phyloP scores from a whole-genome alignment of 1,140 invertebrate species.

The Hesperophylax magnus region DNA sequence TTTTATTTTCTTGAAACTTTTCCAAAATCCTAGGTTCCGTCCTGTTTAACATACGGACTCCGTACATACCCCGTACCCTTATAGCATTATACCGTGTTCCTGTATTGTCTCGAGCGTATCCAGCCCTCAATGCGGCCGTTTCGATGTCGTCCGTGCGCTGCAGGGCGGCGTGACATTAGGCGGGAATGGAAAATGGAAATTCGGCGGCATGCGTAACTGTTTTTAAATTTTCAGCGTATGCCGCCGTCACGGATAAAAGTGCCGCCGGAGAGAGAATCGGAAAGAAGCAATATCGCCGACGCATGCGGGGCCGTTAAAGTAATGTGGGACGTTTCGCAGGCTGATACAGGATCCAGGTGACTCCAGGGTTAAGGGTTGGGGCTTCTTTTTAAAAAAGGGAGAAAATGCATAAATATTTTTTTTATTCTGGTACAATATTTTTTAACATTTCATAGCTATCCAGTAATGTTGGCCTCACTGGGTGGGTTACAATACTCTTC shows the following conservation, averaged over 20 bases:
- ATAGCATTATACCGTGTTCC: too few species aligned
- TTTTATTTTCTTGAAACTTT: too few species aligned
- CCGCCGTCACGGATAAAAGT: conserved; percentile 20
- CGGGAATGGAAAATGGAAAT: conserved; percentile 47
- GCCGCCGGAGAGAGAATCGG: conserved; percentile 19
- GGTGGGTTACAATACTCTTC: too few species aligned
- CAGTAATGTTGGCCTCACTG: too few species aligned
- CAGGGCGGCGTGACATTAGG: conserved; percentile 21
- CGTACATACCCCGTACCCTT: too few species aligned
- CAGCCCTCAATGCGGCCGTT: not conserved
- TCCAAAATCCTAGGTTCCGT: too few species aligned
- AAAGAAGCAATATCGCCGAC: conserved; percentile 53
- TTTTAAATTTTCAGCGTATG: conserved; percentile 54
- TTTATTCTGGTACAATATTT: too few species aligned
- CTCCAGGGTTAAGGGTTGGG: not conserved
- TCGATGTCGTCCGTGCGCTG: not conserved
- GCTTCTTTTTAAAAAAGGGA: too few species aligned
- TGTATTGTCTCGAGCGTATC: conserved; percentile 1
- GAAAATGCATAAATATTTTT: too few species aligned
- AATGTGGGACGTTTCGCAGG: conserved; percentile 30
- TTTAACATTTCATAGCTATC: too few species aligned
- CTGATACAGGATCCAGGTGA: not conserved
- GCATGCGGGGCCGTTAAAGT: conserved; percentile 52
- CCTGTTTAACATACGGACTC: too few species aligned
- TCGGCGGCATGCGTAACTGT: conserved; percentile 51